Evolutionary conservation across 2,797 vertebrate genomes (phyloP).

Genomic region (Manis crassicaudata): DNA sequence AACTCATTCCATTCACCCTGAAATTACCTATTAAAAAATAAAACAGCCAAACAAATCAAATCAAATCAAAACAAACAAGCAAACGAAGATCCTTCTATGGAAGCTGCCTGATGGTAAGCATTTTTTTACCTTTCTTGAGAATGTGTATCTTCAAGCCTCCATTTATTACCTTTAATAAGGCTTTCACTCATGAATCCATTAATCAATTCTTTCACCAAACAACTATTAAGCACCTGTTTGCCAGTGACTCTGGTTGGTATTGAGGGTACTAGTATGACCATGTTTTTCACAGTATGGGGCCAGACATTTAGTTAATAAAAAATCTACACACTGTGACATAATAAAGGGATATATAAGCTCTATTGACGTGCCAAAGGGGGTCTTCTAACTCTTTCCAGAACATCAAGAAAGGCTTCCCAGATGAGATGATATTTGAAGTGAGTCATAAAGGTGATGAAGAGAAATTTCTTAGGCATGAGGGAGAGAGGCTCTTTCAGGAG

Average conservation of each 20-base stretch:
- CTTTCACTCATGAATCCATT: not conserved
- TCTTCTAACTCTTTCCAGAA: not conserved
- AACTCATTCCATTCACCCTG: not conserved
- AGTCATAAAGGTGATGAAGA: not conserved
- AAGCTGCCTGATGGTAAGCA: not conserved
- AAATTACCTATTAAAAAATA: not conserved
- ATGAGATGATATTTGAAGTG: not conserved
- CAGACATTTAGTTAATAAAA: not conserved
- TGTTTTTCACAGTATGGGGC: not conserved
- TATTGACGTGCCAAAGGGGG: not conserved
- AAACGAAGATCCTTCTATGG: not conserved
- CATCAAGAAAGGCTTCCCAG: not conserved
- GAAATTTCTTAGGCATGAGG: not conserved
- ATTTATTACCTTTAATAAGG: not conserved
- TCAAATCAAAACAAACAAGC: not conserved
- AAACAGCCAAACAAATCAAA: not conserved
- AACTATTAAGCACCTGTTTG: not conserved
- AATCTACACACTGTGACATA: not conserved
- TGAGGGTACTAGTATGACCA: not conserved
- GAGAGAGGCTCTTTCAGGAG: not conserved
- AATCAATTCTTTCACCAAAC: not conserved
- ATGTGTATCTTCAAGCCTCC: rapidly evolving
- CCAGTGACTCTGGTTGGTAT: not conserved
- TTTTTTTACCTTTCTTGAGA: not conserved
- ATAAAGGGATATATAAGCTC: not conserved